These are phyloP conservation scores for Aspidoscelis tigris DNA, from an alignment of 2,113 vertebrate genomes.

Conservation along the genomic window DNA sequence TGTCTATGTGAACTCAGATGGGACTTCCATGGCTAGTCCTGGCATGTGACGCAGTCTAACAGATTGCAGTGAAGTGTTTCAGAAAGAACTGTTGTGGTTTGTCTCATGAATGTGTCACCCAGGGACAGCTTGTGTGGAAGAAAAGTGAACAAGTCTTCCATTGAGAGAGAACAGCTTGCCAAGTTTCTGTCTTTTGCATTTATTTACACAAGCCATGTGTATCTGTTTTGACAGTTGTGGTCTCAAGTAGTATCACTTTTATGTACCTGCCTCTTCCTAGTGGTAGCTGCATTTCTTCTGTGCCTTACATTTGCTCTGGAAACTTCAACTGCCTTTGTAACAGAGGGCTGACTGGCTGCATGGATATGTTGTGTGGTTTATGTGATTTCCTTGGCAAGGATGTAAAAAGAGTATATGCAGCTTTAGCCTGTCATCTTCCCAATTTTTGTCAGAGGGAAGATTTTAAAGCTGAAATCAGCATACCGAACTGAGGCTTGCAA, in stretches of 20 bases:
- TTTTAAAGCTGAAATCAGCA: too few species aligned
- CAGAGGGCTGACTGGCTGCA: too few species aligned
- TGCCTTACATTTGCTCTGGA: background rate
- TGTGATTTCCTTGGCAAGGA: too few species aligned
- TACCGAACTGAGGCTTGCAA: too few species aligned
- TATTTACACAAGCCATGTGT: background rate
- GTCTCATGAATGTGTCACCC: conserved; percentile 4
- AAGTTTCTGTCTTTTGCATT: conserved; percentile 15
- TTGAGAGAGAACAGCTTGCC: background rate
- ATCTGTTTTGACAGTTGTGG: background rate
- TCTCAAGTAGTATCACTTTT: background rate
- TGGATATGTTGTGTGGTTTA: too few species aligned
- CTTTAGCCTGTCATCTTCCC: too few species aligned
- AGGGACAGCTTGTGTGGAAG: conserved; percentile 16
- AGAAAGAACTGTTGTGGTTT: background rate
- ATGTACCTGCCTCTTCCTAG: conserved; percentile 24
- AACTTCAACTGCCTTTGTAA: too few species aligned
- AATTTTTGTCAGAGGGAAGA: too few species aligned
- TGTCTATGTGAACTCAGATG: conserved; percentile 7
- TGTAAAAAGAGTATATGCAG: too few species aligned
- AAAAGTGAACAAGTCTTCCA: conserved; percentile 10
- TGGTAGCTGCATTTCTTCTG: conserved; percentile 27
- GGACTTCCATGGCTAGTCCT: conserved; percentile 4
- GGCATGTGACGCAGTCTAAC: background rate
- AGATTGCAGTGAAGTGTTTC: conserved; percentile 7